A percentile compares a stretch with the other conserved stretches of the same genome.
These are phyloP conservation scores for Grus americana DNA, from an alignment of 2,113 vertebrate species.

Conservation along the genomic window DNA sequence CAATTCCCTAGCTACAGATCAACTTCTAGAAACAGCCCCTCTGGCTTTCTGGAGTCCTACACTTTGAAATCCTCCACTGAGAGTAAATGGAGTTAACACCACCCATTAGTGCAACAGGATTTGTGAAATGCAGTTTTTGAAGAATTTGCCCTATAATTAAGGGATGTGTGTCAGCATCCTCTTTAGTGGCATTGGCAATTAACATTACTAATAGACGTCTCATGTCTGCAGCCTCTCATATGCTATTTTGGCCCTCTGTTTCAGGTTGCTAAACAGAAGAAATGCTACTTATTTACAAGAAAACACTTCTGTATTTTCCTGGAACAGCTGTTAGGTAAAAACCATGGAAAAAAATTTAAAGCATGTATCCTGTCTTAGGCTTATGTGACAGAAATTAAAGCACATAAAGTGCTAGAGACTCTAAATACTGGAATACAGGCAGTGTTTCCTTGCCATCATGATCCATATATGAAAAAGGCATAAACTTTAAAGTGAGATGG, in stretches of 20 bases:
- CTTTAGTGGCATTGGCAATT: conserved; percentile 18
- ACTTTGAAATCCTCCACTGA: conserved; percentile 5
- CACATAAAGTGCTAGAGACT: not conserved
- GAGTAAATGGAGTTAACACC: not conserved
- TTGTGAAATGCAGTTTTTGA: conserved; percentile 12
- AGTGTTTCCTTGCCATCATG: not conserved
- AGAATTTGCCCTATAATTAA: conserved; percentile 51
- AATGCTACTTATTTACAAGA: not conserved
- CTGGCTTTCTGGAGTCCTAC: not conserved
- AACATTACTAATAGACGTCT: conserved; percentile 43
- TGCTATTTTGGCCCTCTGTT: not conserved
- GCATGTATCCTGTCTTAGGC: not conserved
- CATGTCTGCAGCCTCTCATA: not conserved
- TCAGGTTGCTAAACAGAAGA: not conserved
- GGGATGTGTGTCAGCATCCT: conserved; percentile 35
- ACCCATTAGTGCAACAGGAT: not conserved
- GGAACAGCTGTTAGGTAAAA: not conserved
- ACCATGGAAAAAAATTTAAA: not conserved
- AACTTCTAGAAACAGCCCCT: not conserved
- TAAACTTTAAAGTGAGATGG: not conserved
- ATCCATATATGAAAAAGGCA: not conserved
- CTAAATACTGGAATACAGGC: not conserved
- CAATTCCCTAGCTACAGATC: not conserved
- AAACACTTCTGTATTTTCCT: not conserved
- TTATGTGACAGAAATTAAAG: not conserved